Percentiles rank a stretch among this genome's conserved stretches.
phyloP scores from a whole-genome alignment of 2,797 vertebrate species.

The Ateles fusciceps region DNA sequence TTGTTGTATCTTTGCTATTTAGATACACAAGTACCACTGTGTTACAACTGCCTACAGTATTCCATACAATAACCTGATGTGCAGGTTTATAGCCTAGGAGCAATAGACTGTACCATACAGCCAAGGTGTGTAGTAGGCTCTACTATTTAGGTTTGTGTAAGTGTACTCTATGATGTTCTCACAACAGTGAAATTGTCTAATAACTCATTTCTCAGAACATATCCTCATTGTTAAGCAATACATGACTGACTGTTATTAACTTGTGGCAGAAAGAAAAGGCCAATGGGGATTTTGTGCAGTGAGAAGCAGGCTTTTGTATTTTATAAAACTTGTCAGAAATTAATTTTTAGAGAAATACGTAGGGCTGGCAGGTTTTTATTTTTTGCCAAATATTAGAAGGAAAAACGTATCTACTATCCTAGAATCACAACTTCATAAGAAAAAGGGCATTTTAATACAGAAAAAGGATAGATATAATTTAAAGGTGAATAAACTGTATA shows the following conservation, averaged over 20 bases:
- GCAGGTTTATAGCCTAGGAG: neutral
- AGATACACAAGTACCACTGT: neutral
- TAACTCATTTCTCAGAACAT: neutral
- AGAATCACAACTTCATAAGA: neutral
- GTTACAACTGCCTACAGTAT: neutral
- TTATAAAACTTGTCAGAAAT: constrained; percentile 20
- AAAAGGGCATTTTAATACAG: neutral
- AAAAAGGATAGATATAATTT: neutral
- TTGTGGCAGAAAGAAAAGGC: neutral
- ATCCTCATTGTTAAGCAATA: neutral
- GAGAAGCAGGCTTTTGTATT: neutral
- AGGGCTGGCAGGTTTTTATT: neutral
- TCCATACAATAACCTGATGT: neutral
- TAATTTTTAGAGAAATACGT: neutral
- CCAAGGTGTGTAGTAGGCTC: neutral
- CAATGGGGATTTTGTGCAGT: neutral
- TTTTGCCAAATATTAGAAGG: neutral
- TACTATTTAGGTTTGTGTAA: neutral
- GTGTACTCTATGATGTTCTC: neutral
- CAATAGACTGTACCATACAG: neutral
- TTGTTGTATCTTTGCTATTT: neutral
- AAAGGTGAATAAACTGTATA: constrained; percentile 4
- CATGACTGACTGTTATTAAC: neutral
- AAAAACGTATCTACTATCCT: neutral
- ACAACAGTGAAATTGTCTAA: neutral